These are phyloP conservation scores for Epinotia nisella DNA, from an alignment of 2,888 invertebrate species.

Conservation along the genomic window DNA sequence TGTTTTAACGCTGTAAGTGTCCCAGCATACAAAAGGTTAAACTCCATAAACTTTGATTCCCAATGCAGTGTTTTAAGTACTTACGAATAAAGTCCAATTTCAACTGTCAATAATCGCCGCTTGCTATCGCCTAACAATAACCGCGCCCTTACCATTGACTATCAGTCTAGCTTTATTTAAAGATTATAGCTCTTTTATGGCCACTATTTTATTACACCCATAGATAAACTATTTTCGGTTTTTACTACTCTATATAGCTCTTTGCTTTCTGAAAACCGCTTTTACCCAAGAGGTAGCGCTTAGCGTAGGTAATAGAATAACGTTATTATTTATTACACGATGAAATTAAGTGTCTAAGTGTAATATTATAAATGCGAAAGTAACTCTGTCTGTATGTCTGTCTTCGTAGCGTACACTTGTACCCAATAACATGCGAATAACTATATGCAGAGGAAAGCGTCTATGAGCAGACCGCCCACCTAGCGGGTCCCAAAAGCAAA, in stretches of 20 bases:
- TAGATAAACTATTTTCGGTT: constrained; percentile 34
- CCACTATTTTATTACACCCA: constrained; percentile 30
- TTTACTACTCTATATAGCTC: constrained; percentile 18
- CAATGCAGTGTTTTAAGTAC: background rate
- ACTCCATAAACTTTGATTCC: background rate
- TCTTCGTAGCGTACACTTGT: too few species aligned
- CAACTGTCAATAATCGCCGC: background rate
- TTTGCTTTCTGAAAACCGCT: background rate
- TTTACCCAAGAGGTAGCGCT: background rate
- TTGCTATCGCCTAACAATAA: background rate
- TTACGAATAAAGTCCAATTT: background rate
- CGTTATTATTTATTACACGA: background rate
- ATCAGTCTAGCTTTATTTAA: constrained; percentile 35
- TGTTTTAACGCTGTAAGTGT: too few species aligned
- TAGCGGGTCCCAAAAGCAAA: too few species aligned
- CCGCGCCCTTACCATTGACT: constrained; percentile 25
- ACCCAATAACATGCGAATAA: too few species aligned
- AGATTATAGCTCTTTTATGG: constrained; percentile 41
- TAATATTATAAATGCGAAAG: too few species aligned
- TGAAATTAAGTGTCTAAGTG: too few species aligned
- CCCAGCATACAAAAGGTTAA: too few species aligned
- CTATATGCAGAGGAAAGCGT: too few species aligned
- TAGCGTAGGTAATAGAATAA: background rate
- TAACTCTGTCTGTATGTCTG: too few species aligned
- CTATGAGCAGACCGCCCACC: too few species aligned